Base-by-base conservation (phyloP, 1,140 invertebrate species). In the Zaprionus ornatus region DNA sequence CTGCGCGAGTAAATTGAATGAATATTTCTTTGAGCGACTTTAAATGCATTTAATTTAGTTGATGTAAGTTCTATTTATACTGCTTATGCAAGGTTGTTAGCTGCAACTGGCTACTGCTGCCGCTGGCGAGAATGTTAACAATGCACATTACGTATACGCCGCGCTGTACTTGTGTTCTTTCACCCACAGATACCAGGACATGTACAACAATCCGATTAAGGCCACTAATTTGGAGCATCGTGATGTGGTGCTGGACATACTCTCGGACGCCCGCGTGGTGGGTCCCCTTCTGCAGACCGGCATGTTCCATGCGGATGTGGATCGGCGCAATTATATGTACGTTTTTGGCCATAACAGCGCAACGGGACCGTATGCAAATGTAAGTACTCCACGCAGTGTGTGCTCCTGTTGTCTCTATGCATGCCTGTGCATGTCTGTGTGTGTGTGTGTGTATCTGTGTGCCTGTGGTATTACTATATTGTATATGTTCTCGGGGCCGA, bases 251-350 rank as follows among this genome's bases (percentile, higher is more conserved):
- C 93, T 99, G 54, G 96, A 97, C 80, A 95, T 98, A 37, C 93
- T 99, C 32, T 97, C 97, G 45, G 98, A 99, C 93, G 97, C 96
- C 7, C 94, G 96, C 25, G 95, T 95, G 1, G 94, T 96, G 5
- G 95, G 96, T 2, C 97, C 97, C 1, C 92, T 97, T 42, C 93
- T 96, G 64, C 94, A 94, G 81, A 95, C 95, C 25, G 96, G 95
- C n/a, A 94, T 95, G 91, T 95, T 96, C 88, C 96, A 97, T 90
- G 95, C 95, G 9, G 94, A 94, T 72, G 94, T 95, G n/a, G 96
- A 97, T 93, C 93, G 94, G 1, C 95, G 95, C 77, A 95, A 95
- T 59, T 98, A 97, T 92, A 97, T 98, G 94, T 98, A 98, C 91
- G 96, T 98, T 25, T 98, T 98, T 90, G 95, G 95, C 45, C 97